A percentile compares a stretch with the other conserved stretches of the same genome.
Conservation (phyloP, 2,797 vertebrate species). For the Peromyscus nudipes region DNA sequence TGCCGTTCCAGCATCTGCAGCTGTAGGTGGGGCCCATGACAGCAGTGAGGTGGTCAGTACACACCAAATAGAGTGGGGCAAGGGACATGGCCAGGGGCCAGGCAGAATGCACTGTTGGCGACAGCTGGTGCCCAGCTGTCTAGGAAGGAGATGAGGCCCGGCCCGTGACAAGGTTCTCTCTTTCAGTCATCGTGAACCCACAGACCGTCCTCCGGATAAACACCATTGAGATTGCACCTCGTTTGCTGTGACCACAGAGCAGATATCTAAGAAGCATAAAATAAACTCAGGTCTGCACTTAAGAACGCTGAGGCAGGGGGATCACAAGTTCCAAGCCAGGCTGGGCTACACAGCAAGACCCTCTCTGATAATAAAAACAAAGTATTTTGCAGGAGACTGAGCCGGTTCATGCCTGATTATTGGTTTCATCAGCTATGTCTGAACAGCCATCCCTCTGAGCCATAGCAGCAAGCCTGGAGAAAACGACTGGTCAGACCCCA, state of each 20-base stretch:
- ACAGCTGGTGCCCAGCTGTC: not conserved
- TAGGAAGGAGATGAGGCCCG: accelerated
- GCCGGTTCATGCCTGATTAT: not conserved
- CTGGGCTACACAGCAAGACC: not conserved
- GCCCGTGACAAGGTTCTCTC: not conserved
- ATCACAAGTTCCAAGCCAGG: not conserved
- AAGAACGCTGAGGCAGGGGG: not conserved
- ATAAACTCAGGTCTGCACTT: not conserved
- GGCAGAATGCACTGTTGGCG: not conserved
- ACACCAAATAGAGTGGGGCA: not conserved
- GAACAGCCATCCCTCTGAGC: not conserved
- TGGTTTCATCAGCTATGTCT: not conserved
- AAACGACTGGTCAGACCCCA: not conserved
- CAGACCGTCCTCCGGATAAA: conserved; percentile 97
- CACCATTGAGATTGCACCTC: conserved; percentile 91
- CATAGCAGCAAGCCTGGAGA: not conserved
- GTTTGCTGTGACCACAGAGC: conserved; percentile 84
- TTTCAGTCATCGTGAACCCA: conserved; percentile 90
- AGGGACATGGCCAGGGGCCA: not conserved
- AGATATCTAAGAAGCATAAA: accelerated
- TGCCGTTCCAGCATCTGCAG: not conserved
- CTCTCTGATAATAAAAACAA: not conserved
- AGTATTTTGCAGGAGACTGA: not conserved
- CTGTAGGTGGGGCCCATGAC: not conserved
- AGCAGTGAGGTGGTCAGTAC: not conserved